phyloP scores from a whole-genome alignment of 2,888 invertebrate genomes.

The Hetaerina titia region DNA sequence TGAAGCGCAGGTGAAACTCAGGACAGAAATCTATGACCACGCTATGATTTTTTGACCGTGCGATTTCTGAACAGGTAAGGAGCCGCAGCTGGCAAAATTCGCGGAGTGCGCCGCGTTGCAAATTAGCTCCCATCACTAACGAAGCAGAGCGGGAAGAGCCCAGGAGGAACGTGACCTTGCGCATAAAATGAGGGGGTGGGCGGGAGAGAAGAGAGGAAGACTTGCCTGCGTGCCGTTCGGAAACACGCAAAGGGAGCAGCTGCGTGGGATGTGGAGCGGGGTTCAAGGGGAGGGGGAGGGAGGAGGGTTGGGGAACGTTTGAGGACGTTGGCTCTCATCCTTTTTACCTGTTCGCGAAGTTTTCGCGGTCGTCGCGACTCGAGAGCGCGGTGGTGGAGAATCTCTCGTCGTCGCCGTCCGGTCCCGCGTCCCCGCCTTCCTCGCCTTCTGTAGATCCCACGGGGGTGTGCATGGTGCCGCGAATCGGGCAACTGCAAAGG shows the following conservation, averaged over 20 bases:
- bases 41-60: not conserved
- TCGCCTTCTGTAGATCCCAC: slow-evolving; percentile 76
- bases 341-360: slow-evolving; percentile 75
- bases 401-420: slow-evolving; percentile 62
- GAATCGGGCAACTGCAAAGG: not conserved
- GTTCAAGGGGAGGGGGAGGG: not conserved
- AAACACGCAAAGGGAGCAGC: not conserved
- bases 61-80: not conserved
- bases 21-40: too few relatives aligned
- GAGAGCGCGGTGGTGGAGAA: slow-evolving; percentile 64
- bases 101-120: not conserved
- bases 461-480: slow-evolving; percentile 77
- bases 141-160: not conserved
- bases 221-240: not conserved
- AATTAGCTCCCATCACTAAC: slow-evolving; percentile 5
- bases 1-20: too few relatives aligned
- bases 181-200: not conserved
- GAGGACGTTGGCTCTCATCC: slow-evolving; percentile 49
- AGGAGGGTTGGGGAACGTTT: slow-evolving; percentile 58
- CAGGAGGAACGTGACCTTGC: slow-evolving; percentile 34
- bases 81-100: not conserved
- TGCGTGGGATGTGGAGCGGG: slow-evolving; percentile 17
- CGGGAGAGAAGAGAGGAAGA: not conserved
- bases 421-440: slow-evolving; percentile 64
- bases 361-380: slow-evolving; percentile 76